A percentile compares a stretch with the other conserved stretches of the same genome.
phyloP scores from a whole-genome alignment of 2,888 invertebrate species.

The Adineta ricciae region DNA sequence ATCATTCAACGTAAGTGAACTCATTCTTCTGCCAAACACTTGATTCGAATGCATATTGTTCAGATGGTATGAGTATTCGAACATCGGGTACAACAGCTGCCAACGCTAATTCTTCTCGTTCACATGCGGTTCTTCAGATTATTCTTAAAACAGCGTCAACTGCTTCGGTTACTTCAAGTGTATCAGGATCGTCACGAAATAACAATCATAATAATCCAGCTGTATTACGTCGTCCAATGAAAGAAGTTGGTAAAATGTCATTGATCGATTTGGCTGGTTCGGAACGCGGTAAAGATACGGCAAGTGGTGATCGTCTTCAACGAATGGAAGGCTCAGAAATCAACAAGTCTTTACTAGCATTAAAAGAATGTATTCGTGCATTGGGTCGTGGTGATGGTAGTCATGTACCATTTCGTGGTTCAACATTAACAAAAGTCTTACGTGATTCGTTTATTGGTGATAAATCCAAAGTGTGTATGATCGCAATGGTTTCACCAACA shows the following conservation, averaged over 20 bases:
- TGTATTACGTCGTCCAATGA: conserved; percentile 35
- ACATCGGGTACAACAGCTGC: conserved; percentile 95
- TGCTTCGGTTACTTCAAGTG: conserved; percentile 55
- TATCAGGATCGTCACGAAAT: conserved; percentile 62
- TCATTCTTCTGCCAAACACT: conserved; percentile 34
- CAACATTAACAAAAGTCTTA: conserved; percentile 86
- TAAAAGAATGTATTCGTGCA: conserved; percentile 77
- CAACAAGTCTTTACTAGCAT: conserved; percentile 82
- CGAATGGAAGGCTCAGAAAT: conserved; percentile 92
- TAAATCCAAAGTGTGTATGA: conserved; percentile 96
- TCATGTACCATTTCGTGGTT: conserved; percentile 74
- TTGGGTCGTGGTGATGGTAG: conserved; percentile 35
- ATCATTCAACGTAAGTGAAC: conserved; percentile 64
- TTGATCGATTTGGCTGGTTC: conserved; percentile 83
- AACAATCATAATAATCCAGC: background rate
- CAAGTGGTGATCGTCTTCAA: conserved; percentile 85
- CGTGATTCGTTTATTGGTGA: conserved; percentile 95
- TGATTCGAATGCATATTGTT: conserved; percentile 37
- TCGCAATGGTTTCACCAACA: conserved; percentile 97
- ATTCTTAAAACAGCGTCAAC: conserved; percentile 55
- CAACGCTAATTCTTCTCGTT: conserved; percentile 91
- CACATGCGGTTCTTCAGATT: conserved; percentile 97
- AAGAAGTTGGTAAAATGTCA: conserved; percentile 82
- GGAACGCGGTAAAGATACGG: conserved; percentile 95
- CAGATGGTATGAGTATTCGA: conserved; percentile 45